A percentile compares a stretch with the other conserved stretches of the same genome.
Conservation (phyloP, 64 coral and sea anemone species). For the Dendronephthya gigantea region DNA sequence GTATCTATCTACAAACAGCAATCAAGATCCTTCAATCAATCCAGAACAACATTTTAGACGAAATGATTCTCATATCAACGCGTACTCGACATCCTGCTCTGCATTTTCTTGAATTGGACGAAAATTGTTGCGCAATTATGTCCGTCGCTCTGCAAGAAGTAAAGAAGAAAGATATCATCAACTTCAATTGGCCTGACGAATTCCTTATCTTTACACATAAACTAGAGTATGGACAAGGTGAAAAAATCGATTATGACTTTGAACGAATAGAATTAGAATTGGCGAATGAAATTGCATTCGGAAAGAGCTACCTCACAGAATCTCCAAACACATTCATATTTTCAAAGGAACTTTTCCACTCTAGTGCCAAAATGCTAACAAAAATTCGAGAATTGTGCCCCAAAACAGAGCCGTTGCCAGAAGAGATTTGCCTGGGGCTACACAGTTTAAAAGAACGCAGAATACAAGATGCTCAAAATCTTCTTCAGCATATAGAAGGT, state of each 20-base stretch:
- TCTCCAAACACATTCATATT: slow-evolving; percentile 64
- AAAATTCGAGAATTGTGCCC: slow-evolving; percentile 56
- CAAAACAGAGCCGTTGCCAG: slow-evolving; percentile 32
- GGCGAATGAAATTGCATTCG: slow-evolving; percentile 49
- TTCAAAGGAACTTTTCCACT: slow-evolving; percentile 72
- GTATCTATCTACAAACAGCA: slow-evolving; percentile 46
- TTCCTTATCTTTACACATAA: slow-evolving; percentile 59
- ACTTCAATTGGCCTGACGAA: slow-evolving; percentile 63
- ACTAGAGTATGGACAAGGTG: slow-evolving; percentile 68
- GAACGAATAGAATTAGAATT: slow-evolving; percentile 72
- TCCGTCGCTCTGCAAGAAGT: slow-evolving; percentile 66
- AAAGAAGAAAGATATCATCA: slow-evolving; percentile 71
- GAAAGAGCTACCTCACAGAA: slow-evolving; percentile 61
- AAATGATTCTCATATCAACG: slow-evolving; percentile 44
- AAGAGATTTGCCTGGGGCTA: slow-evolving; percentile 36
- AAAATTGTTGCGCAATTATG: slow-evolving; percentile 17
- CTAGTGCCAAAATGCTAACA: slow-evolving; percentile 58
- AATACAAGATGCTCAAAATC: slow-evolving; percentile 46
- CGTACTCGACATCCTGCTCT: slow-evolving; percentile 55
- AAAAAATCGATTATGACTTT: slow-evolving; percentile 60
- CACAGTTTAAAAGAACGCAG: slow-evolving; percentile 38
- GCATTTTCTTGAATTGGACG: slow-evolving; percentile 35
- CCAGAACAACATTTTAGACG: slow-evolving; percentile 66
- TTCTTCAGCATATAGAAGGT: slow-evolving; percentile 77
- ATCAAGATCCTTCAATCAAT: slow-evolving; percentile 43